A percentile compares a stretch with the other conserved stretches of the same genome.
Conservation (phyloP, 64 coral and sea anemone species). For the Catalaphyllia jardinei region DNA sequence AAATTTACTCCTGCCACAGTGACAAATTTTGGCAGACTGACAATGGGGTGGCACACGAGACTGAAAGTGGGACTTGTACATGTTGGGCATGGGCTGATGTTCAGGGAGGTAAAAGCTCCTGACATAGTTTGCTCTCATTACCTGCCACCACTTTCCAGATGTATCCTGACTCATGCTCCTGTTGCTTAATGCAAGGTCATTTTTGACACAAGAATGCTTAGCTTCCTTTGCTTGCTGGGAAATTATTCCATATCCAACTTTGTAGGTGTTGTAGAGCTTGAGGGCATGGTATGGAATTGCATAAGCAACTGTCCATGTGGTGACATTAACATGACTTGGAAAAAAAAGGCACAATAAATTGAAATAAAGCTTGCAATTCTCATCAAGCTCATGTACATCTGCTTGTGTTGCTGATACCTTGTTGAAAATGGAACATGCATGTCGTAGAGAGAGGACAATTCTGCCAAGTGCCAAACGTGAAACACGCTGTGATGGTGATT, state of each 20-base stretch:
- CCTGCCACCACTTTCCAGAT: constrained; percentile 67
- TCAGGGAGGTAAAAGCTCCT: constrained; percentile 50
- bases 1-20: constrained; percentile 38
- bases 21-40: neutral
- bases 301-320: constrained; percentile 51
- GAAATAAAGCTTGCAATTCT: constrained; percentile 50
- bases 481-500: neutral
- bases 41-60: constrained; percentile 8
- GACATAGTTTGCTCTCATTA: constrained; percentile 55
- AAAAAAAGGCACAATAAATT: constrained; percentile 27
- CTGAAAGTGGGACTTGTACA: constrained; percentile 35
- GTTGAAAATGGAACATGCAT: constrained; percentile 44
- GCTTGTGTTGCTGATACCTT: neutral
- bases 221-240: constrained; percentile 60
- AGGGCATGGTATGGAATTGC: constrained; percentile 49
- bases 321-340: constrained; percentile 14
- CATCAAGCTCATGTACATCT: neutral
- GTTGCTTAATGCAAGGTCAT: constrained; percentile 37
- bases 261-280: neutral
- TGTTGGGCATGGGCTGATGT: constrained; percentile 28
- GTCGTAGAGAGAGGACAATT: constrained; percentile 4
- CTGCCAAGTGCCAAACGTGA: constrained; percentile 17
- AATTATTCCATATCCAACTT: constrained; percentile 64
- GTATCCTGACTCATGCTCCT: neutral
- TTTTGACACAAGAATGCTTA: constrained; percentile 48